Evolutionary conservation across 2,888 invertebrate species (phyloP).

Genomic region (Melolontha melolontha): DNA sequence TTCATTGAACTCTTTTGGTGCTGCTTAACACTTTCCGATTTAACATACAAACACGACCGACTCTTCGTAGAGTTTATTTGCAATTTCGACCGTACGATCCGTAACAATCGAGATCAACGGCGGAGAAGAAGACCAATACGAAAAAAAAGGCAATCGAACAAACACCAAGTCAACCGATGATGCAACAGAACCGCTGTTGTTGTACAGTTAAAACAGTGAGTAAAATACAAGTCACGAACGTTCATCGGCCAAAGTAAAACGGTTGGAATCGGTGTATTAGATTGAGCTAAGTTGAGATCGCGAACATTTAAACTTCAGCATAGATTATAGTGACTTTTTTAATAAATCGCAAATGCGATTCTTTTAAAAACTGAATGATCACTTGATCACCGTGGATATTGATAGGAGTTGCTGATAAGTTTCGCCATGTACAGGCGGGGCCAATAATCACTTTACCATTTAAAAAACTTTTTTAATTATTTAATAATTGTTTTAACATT

Average conservation of each 20-base stretch:
- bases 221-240: slow-evolving; percentile 30
- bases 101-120: slow-evolving; percentile 20
- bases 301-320: slow-evolving; percentile 13
- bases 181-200: slow-evolving; percentile 13
- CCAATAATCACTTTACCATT: too few relatives aligned
- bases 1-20: neutral
- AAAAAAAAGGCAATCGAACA: slow-evolving; percentile 32
- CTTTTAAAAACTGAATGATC: neutral
- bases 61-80: neutral
- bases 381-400: neutral
- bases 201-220: slow-evolving; percentile 37
- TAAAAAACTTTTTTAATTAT: too few relatives aligned
- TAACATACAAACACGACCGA: slow-evolving; percentile 1
- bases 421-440: too few relatives aligned
- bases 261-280: slow-evolving; percentile 11
- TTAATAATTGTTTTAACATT: too few relatives aligned
- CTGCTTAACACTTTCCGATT: slow-evolving; percentile 2
- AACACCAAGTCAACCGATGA: slow-evolving; percentile 32
- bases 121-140: neutral
- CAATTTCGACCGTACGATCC: slow-evolving; percentile 21
- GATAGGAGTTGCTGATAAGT: too few relatives aligned
- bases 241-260: slow-evolving; percentile 8
- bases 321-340: neutral
- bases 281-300: neutral
- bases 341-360: neutral